Evolutionary conservation across 2,113 vertebrate genomes (phyloP), one percentile per base, ranked within the genome.

Genomic region (Eulemur macaco): DNA sequence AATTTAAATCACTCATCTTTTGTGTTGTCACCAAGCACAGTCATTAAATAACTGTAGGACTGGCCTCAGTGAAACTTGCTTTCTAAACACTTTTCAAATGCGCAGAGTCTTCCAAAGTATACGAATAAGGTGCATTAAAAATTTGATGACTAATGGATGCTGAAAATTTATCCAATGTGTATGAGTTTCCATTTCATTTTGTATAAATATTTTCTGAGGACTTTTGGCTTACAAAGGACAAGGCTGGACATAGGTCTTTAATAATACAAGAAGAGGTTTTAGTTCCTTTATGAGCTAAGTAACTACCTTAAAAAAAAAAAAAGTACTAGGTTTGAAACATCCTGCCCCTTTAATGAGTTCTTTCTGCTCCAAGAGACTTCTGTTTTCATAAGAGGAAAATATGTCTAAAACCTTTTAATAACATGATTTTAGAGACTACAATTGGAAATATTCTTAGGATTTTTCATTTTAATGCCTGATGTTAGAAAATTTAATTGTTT

Each of bases 121-220:
- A 29, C 86, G 83, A 95, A 91, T 42, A 89, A 95, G 83, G 52
- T 63, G 42, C 58, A 71, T 89, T 92, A 89, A 91, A 84, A 95
- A 29, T 45, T 0, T 17, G 82, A 91, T 95, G 93, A 94, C 37
- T 31, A 52, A 91, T 96, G 63, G 10, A 66, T 89, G 25, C 83
- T 56, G 34, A 93, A 91, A 54, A 84, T 89, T 78, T 90, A 47
- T 69, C 42, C 71, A 56, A 25, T 50, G 20, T 84, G 25, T 60
- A 27, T 69, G 42, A 85, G 39, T 68, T 95, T 95, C 56, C 37
- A 60, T 91, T 97, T 89, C 80, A 77, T 84, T 86, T 93, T 91
- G 56, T 74, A 39, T 27, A 95, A 96, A 87, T 93, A 17, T 93
- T 94, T 93, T 89, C 68, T 58, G 60, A 96, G 47, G 45, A 63